These are phyloP conservation scores for Macropodus opercularis DNA, from an alignment of 2,797 vertebrate genomes.

Conservation along the genomic window DNA sequence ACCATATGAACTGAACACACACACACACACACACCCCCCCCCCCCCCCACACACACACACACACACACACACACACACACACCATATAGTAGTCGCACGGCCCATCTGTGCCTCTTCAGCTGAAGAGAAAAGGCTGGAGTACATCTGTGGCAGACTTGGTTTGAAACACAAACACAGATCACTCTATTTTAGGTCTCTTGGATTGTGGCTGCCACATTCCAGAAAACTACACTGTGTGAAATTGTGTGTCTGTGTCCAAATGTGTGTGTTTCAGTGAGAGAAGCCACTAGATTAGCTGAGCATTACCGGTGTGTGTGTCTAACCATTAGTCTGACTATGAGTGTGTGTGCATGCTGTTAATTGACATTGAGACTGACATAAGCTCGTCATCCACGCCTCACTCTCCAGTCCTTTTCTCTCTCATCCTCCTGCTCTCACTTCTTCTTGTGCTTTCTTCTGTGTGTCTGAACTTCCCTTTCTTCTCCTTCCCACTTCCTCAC, in stretches of 20 bases:
- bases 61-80: constrained; percentile 1
- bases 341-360: constrained; percentile 39
- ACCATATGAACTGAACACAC: constrained; percentile 2
- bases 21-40: background rate
- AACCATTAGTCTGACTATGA: constrained; percentile 1
- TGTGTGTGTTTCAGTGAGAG: background rate
- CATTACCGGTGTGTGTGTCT: background rate
- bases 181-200: background rate
- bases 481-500: background rate
- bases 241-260: background rate
- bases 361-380: constrained; percentile 63
- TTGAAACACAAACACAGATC: constrained; percentile 18
- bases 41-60: background rate
- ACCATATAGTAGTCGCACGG: background rate
- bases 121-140: constrained; percentile 29
- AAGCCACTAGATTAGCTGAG: constrained; percentile 6
- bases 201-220: background rate
- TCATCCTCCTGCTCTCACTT: background rate
- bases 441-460: background rate
- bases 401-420: constrained; percentile 25
- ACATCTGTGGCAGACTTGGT: constrained; percentile 32
- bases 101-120: constrained; percentile 40
- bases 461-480: background rate
- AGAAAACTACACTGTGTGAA: background rate
- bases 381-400: constrained; percentile 46